These are phyloP conservation scores for Antheraea mylitta DNA, from an alignment of 1,140 invertebrate species.

Conservation along the genomic window DNA sequence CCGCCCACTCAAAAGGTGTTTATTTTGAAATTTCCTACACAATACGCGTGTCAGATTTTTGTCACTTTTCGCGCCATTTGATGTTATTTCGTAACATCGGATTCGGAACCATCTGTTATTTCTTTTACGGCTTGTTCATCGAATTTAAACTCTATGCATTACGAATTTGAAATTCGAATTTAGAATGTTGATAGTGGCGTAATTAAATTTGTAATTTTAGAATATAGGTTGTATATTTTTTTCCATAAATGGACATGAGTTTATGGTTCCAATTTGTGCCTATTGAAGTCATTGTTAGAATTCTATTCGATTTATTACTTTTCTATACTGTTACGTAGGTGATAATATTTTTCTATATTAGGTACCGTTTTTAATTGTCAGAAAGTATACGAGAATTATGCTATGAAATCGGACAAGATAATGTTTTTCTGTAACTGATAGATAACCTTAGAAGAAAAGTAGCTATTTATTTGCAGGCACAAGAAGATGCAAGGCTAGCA, in stretches of 20 bases:
- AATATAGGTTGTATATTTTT: slow-evolving; percentile 22
- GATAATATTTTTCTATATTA: slow-evolving; percentile 7
- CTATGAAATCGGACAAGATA: background rate
- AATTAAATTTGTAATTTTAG: background rate
- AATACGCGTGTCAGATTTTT: slow-evolving; percentile 66
- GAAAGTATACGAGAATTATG: background rate
- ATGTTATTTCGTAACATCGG: slow-evolving; percentile 55
- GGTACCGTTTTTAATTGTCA: background rate
- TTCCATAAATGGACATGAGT: slow-evolving; percentile 57
- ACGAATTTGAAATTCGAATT: slow-evolving; percentile 15
- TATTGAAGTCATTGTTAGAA: slow-evolving; percentile 53
- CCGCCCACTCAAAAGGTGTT: slow-evolving; percentile 77
- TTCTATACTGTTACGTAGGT: slow-evolving; percentile 36
- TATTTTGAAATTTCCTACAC: slow-evolving; percentile 71
- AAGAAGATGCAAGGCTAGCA: background rate
- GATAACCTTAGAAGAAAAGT: background rate
- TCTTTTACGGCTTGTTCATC: background rate
- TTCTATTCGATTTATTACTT: slow-evolving; percentile 51
- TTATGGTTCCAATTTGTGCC: slow-evolving; percentile 68
- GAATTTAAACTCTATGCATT: slow-evolving; percentile 11
- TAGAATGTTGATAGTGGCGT: slow-evolving; percentile 21
- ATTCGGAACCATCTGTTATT: slow-evolving; percentile 2
- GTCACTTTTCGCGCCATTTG: slow-evolving; percentile 73
- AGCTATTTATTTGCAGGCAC: too few species aligned
- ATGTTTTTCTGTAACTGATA: background rate